Evolutionary conservation across 2,797 vertebrate species (phyloP), one percentile per base, ranked within the genome.

Genomic region (Varecia variegata): DNA sequence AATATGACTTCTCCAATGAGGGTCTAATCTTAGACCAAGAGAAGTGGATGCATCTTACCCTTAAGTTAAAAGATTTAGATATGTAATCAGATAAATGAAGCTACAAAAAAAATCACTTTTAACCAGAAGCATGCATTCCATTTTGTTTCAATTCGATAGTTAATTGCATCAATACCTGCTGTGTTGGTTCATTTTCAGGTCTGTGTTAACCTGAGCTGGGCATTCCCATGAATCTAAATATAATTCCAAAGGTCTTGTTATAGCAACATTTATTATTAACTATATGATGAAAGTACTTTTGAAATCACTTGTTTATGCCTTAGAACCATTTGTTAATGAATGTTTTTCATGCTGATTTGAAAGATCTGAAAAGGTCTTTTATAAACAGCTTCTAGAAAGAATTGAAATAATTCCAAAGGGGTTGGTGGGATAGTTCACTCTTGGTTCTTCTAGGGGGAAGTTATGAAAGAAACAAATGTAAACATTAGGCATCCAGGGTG

Each of bases 401-500:
- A 21, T 5, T 5, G 47, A 80, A 40, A 50, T 50, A 35, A 58
- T 58, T 43, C 32, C n/a, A 20, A 20, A 58, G 18, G 17, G 3
- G 1, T 17, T 38, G 14, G 40, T 0, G 4, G n/a, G 7, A 47
- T 23, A 30, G n/a, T n/a, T 67, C 0, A 13, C 15, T 40, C 32
- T 10, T 3, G 2, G 5, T 25, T 73, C 3, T 40, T 23, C 45
- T 38, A 17, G 3, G 1, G 35, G 56, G 30, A 81, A 30, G 27
- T 12, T 65, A 21, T 2, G 17, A 50, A 23, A 45, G n/a, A 2
- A 58, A 50, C 20, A 50, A 8, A 43, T 1, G 0, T 43, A 50
- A 58, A 47, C 2, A 1, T 23, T 6, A n/a, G 5, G 12, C 4
- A 5, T 6, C 40, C 21, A 14, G 21, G 4, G 8, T 21, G 15